Base-by-base conservation (phyloP, 2,113 vertebrate species). In the Lontra canadensis region DNA sequence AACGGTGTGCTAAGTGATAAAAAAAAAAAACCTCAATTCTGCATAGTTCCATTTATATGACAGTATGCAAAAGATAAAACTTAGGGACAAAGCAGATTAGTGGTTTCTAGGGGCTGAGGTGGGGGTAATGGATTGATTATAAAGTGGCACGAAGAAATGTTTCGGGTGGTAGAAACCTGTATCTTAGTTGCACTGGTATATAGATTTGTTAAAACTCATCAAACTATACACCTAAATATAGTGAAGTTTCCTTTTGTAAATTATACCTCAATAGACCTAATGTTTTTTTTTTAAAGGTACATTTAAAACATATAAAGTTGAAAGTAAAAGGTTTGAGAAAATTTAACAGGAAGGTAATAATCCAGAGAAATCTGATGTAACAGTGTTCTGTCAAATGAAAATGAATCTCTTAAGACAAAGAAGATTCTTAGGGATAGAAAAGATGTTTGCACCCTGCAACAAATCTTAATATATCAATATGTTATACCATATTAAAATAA, bases 241-340 rank as follows among this genome's bases (percentile, higher is more conserved):
- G 23, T 61, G 76, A 69, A 26, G 91, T 69, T 90, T 23, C n/a
- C 57, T 93, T 89, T 44, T 20, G 11, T 84, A 73, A 31, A 44
- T 96, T 92, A 36, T 34, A 67, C 14, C 44, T 90, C 39, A 73
- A 6, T n/a, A 90, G 86, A 73, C 25, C 25, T 87, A 65, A 59
- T 59, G 7, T 88, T 95, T 44, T 89, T 94, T 86, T 52, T 52
- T 52, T 1, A 44, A 92, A 92, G 23, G 47, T 79, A 71, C 2
- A 59, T 95, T 82, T 67, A 74, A 95, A 73, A 42, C 79, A 36
- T 55, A 88, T 61, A 44, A 79, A 80, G 23, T 96, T 97, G 65
- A 61, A 74, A 93, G 36, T 96, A 88, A 67, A 95, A 85, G 21
- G 2, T 34, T 88, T 78, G 36, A 86, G 83, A 76, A 89, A 69